These are phyloP conservation scores for Bubo blakistoni DNA, from an alignment of 2,113 vertebrate species.

Conservation along the genomic window DNA sequence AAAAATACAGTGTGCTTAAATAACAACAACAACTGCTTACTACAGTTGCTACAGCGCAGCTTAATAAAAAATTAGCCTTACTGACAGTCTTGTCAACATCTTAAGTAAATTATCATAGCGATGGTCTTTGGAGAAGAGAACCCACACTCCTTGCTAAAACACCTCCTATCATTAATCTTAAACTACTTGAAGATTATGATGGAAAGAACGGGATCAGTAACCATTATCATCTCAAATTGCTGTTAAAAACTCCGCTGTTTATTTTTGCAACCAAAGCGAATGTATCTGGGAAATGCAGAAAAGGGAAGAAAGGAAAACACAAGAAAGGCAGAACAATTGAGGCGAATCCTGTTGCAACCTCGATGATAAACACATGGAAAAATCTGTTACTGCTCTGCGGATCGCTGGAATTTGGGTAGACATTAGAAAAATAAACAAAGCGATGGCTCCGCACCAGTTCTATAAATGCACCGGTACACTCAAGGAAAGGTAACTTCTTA, in stretches of 20 bases:
- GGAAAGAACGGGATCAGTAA: constrained; percentile 83
- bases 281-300: constrained; percentile 32
- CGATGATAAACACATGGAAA: constrained; percentile 58
- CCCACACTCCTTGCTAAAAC: constrained; percentile 63
- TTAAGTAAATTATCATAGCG: constrained; percentile 72
- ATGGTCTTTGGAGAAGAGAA: constrained; percentile 75
- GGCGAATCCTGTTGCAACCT: constrained; percentile 55
- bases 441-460: neutral
- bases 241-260: constrained; percentile 77
- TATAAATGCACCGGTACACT: neutral
- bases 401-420: constrained; percentile 53
- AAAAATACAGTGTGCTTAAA: constrained; percentile 8
- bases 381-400: constrained; percentile 43
- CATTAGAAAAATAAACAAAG: constrained; percentile 54
- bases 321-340: constrained; percentile 52
- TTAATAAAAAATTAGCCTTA: constrained; percentile 69
- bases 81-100: constrained; percentile 71
- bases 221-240: constrained; percentile 84
- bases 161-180: constrained; percentile 85
- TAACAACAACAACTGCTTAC: constrained; percentile 39
- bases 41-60: neutral
- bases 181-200: constrained; percentile 89
- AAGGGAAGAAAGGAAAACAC: constrained; percentile 44
- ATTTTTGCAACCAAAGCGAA: constrained; percentile 80
- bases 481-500: constrained; percentile 31